These are phyloP conservation scores for Polyommatus icarus DNA, from an alignment of 2,888 invertebrate genomes.

Conservation along the genomic window DNA sequence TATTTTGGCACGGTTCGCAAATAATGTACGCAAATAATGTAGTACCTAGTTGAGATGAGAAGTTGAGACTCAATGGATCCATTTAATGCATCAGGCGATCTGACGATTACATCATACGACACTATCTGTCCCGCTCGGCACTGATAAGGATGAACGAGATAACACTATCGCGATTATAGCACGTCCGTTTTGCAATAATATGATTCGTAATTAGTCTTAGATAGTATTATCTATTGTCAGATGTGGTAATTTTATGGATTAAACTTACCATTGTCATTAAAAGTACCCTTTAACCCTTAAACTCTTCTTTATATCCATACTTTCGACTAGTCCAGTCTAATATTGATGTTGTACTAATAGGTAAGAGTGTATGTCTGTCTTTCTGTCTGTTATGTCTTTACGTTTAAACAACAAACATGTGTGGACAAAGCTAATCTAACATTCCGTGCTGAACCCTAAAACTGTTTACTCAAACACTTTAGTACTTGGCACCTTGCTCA, in stretches of 20 bases:
- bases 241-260: background rate
- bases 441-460: background rate
- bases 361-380: too few species aligned
- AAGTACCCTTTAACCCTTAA: background rate
- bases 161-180: background rate
- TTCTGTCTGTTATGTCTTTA: too few species aligned
- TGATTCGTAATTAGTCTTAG: background rate
- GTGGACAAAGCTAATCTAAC: too few species aligned
- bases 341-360: too few species aligned
- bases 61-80: background rate
- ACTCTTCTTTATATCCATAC: too few species aligned
- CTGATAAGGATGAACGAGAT: slow-evolving; percentile 38
- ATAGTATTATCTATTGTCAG: slow-evolving; percentile 1
- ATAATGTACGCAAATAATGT: background rate
- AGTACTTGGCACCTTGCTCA: background rate
- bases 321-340: too few species aligned
- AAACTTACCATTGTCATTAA: background rate
- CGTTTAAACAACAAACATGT: too few species aligned
- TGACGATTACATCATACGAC: slow-evolving; percentile 49
- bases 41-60: background rate
- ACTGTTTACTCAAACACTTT: background rate
- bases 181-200: slow-evolving; percentile 7
- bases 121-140: slow-evolving; percentile 41
- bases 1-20: background rate
- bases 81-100: slow-evolving; percentile 40